Base-by-base conservation (phyloP, 2,888 invertebrate genomes). In the Tipula vernalis region DNA sequence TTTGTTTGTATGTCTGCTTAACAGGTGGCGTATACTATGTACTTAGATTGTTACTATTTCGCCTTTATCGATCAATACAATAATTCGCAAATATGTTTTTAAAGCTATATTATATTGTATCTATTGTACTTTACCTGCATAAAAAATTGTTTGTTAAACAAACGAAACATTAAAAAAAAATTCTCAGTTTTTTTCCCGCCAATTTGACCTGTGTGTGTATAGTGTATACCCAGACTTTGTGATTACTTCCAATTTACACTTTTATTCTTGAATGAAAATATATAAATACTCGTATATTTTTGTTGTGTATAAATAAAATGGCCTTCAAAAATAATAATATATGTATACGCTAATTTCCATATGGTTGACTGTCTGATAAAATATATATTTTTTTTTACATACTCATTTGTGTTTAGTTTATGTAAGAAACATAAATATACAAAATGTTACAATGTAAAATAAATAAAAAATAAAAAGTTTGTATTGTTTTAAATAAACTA, bases 241-340 rank as follows among this genome's bases (percentile, higher is more conserved):
- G 71, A 71, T 71, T 71, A 71, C 71, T 71, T 71, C 71, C 71
- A 71, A 71, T 71, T 71, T 71, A 71, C 71, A 71, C 71, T 71
- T 71, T 71, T 28, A 71, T 71, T 71, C 71, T 71, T 71, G 71
- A 71, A 71, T 71, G 71, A 71, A 71, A 71, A 71, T 71, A 71
- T 28, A 71, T 71, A 71, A 71, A 71, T 71, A 71, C 71, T 71
- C 28, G 51, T 51, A 51, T 51, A 71, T 71, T 71, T 28, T 71
- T 71, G 71, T 71, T 71, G 71, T 71, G 71, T 71, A 71, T 28
- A 71, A 71, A 71, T 71, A 71, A 71, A 71, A 71, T 71, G 71
- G 71, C 71, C 71, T 71, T 71, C 71, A 71, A 71, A 71, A 71
- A 71, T 28, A 71, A 71, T 71, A 71, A 71, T 71, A 71, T 28